Conservation (phyloP, 2,113 vertebrate species). For the Dicentrarchus labrax region DNA sequence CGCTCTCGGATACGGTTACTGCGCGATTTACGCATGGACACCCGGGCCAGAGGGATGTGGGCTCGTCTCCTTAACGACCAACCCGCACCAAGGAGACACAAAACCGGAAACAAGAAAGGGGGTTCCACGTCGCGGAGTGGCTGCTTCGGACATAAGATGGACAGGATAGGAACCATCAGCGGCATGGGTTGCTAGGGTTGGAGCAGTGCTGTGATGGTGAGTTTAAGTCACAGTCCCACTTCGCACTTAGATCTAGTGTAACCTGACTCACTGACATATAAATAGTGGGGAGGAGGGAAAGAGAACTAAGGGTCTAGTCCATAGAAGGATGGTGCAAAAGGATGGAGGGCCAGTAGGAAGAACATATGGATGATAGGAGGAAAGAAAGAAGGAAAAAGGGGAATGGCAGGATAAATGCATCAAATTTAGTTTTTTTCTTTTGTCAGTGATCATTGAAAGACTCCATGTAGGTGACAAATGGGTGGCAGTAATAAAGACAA, state of each 20-base stretch:
- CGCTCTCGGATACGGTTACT: slow-evolving; percentile 86
- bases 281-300: not conserved
- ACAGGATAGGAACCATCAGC: slow-evolving; percentile 96
- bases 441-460: not conserved
- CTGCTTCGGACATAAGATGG: slow-evolving; percentile 98
- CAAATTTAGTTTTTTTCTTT: not conserved
- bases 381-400: not conserved
- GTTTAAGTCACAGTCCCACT: slow-evolving; percentile 45
- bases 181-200: slow-evolving; percentile 94
- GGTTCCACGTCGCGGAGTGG: slow-evolving; percentile 85
- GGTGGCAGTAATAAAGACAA: not conserved
- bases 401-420: not conserved
- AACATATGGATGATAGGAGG: not conserved
- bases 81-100: slow-evolving; percentile 85
- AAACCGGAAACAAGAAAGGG: slow-evolving; percentile 89
- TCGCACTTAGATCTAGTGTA: not conserved
- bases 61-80: slow-evolving; percentile 89
- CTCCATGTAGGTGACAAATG: not conserved
- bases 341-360: not conserved
- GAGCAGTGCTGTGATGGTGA: slow-evolving; percentile 84
- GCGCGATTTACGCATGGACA: slow-evolving; percentile 89
- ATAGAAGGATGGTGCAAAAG: too few species aligned
- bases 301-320: not conserved
- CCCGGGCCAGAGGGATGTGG: slow-evolving; percentile 88
- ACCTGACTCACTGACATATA: not conserved